These are phyloP conservation scores for Papilio machaon DNA, from an alignment of 1,140 invertebrate genomes.

Conservation along the genomic window DNA sequence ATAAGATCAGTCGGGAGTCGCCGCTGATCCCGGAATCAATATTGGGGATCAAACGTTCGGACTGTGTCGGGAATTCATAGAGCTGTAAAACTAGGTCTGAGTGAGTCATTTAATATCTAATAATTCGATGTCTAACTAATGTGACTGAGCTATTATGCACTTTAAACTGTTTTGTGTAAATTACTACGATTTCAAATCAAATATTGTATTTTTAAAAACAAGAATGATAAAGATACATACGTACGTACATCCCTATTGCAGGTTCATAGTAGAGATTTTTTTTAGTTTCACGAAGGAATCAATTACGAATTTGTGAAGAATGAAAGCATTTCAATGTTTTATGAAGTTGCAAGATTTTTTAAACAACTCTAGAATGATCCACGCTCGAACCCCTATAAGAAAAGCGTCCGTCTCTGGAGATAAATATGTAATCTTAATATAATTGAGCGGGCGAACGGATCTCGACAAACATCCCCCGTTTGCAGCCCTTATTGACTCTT, in stretches of 20 bases:
- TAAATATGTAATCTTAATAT: constrained; percentile 80
- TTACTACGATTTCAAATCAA: too few species aligned
- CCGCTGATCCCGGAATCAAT: constrained; percentile 74
- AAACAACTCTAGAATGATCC: constrained; percentile 46
- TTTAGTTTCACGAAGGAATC: too few species aligned
- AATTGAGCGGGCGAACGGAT: constrained; percentile 66
- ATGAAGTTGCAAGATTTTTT: background rate
- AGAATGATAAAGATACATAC: too few species aligned
- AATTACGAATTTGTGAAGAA: too few species aligned
- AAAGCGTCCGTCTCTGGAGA: constrained; percentile 67
- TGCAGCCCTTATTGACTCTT: constrained; percentile 69
- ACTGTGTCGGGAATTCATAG: constrained; percentile 42
- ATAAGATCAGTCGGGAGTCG: constrained; percentile 65
- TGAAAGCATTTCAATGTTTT: too few species aligned
- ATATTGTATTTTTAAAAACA: too few species aligned
- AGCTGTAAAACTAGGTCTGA: constrained; percentile 48
- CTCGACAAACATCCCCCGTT: constrained; percentile 57
- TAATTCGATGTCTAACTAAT: background rate
- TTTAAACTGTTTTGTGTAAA: too few species aligned
- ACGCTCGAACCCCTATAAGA: constrained; percentile 55
- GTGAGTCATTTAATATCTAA: background rate
- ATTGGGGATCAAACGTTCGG: constrained; percentile 70
- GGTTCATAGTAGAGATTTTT: too few species aligned
- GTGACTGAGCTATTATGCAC: too few species aligned
- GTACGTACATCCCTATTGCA: too few species aligned